Conservation (phyloP, 2,113 vertebrate species). For the Myotis davidii region DNA sequence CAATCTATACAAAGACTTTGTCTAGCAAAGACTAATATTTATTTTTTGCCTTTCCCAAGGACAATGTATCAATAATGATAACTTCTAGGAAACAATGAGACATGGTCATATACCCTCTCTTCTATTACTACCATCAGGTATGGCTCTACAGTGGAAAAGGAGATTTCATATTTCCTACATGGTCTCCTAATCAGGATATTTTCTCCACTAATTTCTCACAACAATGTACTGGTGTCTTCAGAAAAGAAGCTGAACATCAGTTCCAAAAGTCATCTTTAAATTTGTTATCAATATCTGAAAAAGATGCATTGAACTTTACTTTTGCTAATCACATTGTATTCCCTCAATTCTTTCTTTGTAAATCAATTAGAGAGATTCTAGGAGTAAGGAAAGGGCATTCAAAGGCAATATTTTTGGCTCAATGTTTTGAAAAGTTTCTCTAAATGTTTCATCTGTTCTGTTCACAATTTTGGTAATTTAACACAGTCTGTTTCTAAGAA, state of each 20-base stretch:
- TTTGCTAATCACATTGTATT: not conserved
- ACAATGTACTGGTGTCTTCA: not conserved
- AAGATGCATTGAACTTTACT: not conserved
- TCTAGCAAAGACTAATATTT: not conserved
- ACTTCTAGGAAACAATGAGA: not conserved
- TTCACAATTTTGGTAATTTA: not conserved
- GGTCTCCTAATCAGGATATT: not conserved
- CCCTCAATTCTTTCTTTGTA: not conserved
- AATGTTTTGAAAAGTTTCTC: not conserved
- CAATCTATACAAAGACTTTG: not conserved
- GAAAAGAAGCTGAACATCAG: not conserved
- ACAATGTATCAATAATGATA: not conserved
- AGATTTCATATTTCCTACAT: not conserved
- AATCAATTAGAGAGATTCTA: not conserved
- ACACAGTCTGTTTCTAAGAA: not conserved
- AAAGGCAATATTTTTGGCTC: not conserved
- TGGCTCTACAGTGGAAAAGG: not conserved
- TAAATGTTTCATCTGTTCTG: not conserved
- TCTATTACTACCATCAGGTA: not conserved
- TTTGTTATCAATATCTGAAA: not conserved
- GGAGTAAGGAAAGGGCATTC: not conserved
- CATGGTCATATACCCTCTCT: not conserved
- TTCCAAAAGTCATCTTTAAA: not conserved
- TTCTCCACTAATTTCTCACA: not conserved
- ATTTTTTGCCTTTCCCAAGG: not conserved